Base-by-base conservation (phyloP, 2,113 vertebrate species). In the Scophthalmus maximus region DNA sequence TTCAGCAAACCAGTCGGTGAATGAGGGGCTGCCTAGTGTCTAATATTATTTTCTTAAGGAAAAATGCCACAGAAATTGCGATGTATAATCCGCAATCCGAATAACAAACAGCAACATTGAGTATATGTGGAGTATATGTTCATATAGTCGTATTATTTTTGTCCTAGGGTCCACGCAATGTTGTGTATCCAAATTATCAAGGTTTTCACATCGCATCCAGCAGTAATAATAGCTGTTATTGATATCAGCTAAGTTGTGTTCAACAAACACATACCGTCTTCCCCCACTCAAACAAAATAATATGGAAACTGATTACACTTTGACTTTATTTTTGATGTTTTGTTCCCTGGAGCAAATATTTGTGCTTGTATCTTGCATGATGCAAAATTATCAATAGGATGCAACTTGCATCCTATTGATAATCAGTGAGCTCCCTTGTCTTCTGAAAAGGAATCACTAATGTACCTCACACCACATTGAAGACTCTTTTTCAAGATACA, bases 101-200 rank as follows among this genome's bases (percentile, higher is more conserved):
- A n/a, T n/a, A n/a, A n/a, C n/a, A n/a, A n/a, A n/a, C n/a, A n/a
- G n/a, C n/a, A n/a, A n/a, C n/a, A n/a, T n/a, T n/a, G n/a, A n/a
- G n/a, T n/a, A n/a, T n/a, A n/a, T n/a, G n/a, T 42, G 15, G 22
- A 64, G 44, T 59, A 11, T 74, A 27, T 52, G 8, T 36, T 52
- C 15, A 46, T 44, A 44, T n/a, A 23, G 42, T 67, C 11, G 11
- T 20, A 49, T 55, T 55, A 36, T 36, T 23, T 44, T 60, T 52
- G 30, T 38, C 52, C 7, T n/a, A 38, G 7, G 15, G 29, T 12
- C 23, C 22, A 15, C 15, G 32, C 12, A 26, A 26, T 46, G 47
- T 34, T 52, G 20, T 46, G 20, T 22, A 46, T 68, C 29, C 30
- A 14, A 40, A 34, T 36, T 69, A 20, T 38, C 18, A 65, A 73